phyloP scores from a whole-genome alignment of 2,797 vertebrate species.

The Calcarius lapponicus region DNA sequence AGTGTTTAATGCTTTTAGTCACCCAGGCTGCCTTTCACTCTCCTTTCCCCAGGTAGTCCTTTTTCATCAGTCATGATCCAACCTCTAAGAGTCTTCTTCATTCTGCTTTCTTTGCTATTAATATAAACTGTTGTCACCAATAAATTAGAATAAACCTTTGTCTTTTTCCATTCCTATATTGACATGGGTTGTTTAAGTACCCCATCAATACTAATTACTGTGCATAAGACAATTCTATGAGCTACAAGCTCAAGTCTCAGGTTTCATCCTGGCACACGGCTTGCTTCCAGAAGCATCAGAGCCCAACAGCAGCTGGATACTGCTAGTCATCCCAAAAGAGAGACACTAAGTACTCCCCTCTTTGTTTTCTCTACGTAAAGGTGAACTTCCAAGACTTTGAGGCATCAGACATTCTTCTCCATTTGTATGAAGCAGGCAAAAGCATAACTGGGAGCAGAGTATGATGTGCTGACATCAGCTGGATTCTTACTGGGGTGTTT shows the following conservation, averaged over 20 bases:
- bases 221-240: not conserved
- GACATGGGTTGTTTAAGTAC: constrained; percentile 9
- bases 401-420: not conserved
- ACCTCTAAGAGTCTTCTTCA: not conserved
- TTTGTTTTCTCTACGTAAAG: not conserved
- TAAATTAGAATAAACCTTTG: constrained; percentile 24
- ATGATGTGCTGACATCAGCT: not conserved
- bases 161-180: not conserved
- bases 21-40: not conserved
- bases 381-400: not conserved
- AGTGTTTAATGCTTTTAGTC: not conserved
- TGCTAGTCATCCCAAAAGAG: not conserved
- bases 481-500: not conserved
- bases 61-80: not conserved
- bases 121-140: not conserved
- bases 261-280: not conserved
- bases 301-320: not conserved
- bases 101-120: not conserved
- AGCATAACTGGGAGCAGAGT: not conserved
- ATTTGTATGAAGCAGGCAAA: not conserved
- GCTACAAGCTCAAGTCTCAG: not conserved
- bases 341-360: not conserved
- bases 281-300: not conserved
- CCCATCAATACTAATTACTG: constrained; percentile 35
- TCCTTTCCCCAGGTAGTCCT: not conserved